phyloP scores from a whole-genome alignment of 1,140 invertebrate genomes.

The Eupeodes corollae region DNA sequence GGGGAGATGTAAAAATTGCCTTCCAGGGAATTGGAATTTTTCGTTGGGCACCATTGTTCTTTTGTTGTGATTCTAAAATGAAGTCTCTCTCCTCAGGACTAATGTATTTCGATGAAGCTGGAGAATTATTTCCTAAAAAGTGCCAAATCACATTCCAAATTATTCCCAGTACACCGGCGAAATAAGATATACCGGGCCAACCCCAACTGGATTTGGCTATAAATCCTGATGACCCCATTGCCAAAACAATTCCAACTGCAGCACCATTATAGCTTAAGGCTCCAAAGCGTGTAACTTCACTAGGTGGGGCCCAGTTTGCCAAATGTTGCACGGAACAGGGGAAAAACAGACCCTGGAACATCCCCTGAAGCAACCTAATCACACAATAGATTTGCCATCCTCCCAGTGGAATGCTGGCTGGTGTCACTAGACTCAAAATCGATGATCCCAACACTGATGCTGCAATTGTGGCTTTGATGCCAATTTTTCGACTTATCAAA shows the following conservation, averaged over 20 bases:
- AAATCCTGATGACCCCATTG: conserved; percentile 52
- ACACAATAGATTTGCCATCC: conserved; percentile 48
- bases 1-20: conserved; percentile 59
- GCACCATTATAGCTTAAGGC: conserved; percentile 50
- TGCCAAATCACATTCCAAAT: conserved; percentile 51
- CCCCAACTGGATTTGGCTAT: conserved; percentile 51
- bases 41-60: background rate
- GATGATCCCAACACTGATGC: conserved; percentile 42
- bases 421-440: conserved; percentile 38
- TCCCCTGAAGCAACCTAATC: conserved; percentile 59
- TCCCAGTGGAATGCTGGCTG: conserved; percentile 34
- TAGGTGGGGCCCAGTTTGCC: conserved; percentile 60
- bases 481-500: conserved; percentile 49
- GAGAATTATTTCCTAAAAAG: conserved; percentile 52
- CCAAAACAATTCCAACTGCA: conserved; percentile 60
- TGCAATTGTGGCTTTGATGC: conserved; percentile 49
- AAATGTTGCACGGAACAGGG: conserved; percentile 67
- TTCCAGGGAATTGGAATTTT: conserved; percentile 54
- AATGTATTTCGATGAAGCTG: conserved; percentile 47
- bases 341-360: conserved; percentile 66
- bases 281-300: conserved; percentile 46
- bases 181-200: conserved; percentile 70
- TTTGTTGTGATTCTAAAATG: conserved; percentile 38
- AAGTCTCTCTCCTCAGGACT: conserved; percentile 48
- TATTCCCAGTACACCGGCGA: conserved; percentile 52